Evolutionary conservation across 2,797 vertebrate genomes (phyloP).

Genomic region (Rhabdomys pumilio): DNA sequence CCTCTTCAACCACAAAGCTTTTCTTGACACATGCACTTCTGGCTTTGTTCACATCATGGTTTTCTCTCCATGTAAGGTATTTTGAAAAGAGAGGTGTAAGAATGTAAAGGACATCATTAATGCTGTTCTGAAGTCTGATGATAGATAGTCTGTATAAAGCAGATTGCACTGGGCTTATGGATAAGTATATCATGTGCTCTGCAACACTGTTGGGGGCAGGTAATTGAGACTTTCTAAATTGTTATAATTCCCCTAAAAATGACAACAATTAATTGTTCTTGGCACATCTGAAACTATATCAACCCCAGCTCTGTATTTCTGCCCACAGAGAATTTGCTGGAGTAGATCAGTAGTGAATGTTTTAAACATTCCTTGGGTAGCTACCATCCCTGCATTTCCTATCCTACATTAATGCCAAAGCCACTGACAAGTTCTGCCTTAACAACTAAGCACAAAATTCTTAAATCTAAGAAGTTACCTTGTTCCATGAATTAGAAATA

Average conservation of each 20-base stretch:
- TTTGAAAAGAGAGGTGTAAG: constrained; percentile 29
- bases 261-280: background rate
- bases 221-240: background rate
- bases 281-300: background rate
- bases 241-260: background rate
- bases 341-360: background rate
- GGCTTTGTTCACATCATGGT: background rate
- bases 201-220: background rate
- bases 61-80: background rate
- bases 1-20: background rate
- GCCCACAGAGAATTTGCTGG: background rate
- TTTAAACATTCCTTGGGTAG: background rate
- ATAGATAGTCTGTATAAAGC: background rate
- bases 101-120: background rate
- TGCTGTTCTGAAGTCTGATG: background rate
- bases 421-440: background rate
- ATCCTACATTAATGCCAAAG: background rate
- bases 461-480: background rate
- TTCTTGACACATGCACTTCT: background rate
- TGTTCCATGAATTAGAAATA: background rate
- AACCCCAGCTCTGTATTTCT: background rate
- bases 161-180: background rate
- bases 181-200: constrained; percentile 10
- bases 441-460: background rate
- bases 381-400: background rate